Evolutionary conservation across 2,113 vertebrate genomes (phyloP).

Genomic region (Odontophorus gujanensis): DNA sequence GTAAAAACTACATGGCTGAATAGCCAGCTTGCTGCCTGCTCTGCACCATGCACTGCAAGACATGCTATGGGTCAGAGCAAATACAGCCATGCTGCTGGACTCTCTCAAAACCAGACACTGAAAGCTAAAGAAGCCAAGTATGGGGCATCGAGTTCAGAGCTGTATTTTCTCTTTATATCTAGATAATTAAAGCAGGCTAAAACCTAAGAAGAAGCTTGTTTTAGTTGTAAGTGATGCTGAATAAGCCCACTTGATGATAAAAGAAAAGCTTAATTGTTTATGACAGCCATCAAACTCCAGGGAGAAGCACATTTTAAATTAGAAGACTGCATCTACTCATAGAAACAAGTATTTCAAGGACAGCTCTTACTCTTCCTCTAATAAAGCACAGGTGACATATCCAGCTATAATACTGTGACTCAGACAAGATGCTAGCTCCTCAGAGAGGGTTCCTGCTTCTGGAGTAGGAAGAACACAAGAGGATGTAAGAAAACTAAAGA

Average conservation of each 20-base stretch:
- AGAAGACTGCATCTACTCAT: slow-evolving; percentile 27
- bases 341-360: slow-evolving; percentile 64
- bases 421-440: not conserved
- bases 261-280: not conserved
- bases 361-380: slow-evolving; percentile 29
- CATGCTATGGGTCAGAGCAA: not conserved
- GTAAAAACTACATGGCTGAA: not conserved
- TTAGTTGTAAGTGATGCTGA: not conserved
- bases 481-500: not conserved
- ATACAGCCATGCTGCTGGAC: not conserved
- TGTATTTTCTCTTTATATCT: not conserved
- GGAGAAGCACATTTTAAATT: slow-evolving; percentile 43
- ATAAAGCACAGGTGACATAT: slow-evolving; percentile 40
- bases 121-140: not conserved
- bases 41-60: not conserved
- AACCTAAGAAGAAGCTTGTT: not conserved
- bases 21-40: not conserved
- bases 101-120: not conserved
- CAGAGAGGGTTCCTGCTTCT: not conserved
- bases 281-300: slow-evolving; percentile 35
- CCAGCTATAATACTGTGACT: slow-evolving; percentile 17
- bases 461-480: not conserved
- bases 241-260: slow-evolving; percentile 24
- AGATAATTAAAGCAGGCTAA: not conserved
- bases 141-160: not conserved